phyloP scores from a whole-genome alignment of 2,888 invertebrate genomes.

The Digitonthophagus gazella region DNA sequence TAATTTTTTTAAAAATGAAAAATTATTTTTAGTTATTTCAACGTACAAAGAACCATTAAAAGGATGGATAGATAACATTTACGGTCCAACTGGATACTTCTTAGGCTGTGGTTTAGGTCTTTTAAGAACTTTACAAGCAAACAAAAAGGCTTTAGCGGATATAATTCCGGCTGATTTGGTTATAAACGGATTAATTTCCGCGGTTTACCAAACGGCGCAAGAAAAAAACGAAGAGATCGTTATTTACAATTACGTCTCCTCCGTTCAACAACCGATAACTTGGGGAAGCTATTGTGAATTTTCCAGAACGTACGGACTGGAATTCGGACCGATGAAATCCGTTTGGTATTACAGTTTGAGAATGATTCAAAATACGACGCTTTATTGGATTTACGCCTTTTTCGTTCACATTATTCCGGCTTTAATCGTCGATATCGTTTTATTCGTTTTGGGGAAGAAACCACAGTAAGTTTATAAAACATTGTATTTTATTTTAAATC shows the following conservation, averaged over 20 bases:
- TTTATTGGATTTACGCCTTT: constrained; percentile 51
- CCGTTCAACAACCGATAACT: constrained; percentile 72
- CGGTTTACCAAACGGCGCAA: constrained; percentile 63
- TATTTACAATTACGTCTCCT: constrained; percentile 86
- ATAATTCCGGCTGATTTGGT: constrained; percentile 75
- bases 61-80: constrained; percentile 68
- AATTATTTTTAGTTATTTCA: constrained; percentile 39
- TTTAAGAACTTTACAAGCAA: constrained; percentile 59
- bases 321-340: constrained; percentile 55
- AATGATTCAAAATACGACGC: constrained; percentile 42
- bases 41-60: constrained; percentile 47
- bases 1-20: not conserved
- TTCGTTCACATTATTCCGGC: constrained; percentile 64
- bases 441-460: constrained; percentile 50
- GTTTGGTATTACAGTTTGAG: constrained; percentile 52
- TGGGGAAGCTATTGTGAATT: constrained; percentile 68
- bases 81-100: constrained; percentile 62
- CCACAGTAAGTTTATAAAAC: constrained; percentile 51
- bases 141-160: constrained; percentile 57
- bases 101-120: constrained; percentile 59
- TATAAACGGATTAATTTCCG: constrained; percentile 76
- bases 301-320: constrained; percentile 54
- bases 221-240: constrained; percentile 42
- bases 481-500: too few relatives aligned
- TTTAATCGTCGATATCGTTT: constrained; percentile 56